phyloP scores from a whole-genome alignment of 2,888 invertebrate genomes.

The Sinhomidia bicolor region DNA sequence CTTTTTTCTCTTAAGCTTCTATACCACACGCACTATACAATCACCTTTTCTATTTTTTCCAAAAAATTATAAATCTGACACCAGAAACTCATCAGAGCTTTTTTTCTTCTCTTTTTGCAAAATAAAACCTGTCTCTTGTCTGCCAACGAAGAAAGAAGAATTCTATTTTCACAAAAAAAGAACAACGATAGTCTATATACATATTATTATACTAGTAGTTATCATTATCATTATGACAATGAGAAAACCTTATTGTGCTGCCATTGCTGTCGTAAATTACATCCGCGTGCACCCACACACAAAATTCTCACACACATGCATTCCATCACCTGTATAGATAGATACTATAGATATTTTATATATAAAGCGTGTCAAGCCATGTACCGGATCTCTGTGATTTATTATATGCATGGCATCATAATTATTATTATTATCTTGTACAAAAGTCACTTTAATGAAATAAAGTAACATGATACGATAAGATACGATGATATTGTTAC shows the following conservation, averaged over 20 bases:
- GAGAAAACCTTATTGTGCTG: too few species aligned
- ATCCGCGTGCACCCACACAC: too few species aligned
- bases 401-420: slow-evolving; percentile 57
- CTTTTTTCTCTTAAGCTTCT: not conserved
- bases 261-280: too few species aligned
- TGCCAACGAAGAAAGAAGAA: not conserved
- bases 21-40: not conserved
- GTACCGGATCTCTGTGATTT: slow-evolving; percentile 45
- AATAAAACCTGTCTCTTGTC: too few species aligned
- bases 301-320: too few species aligned
- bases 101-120: not conserved
- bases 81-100: not conserved
- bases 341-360: not conserved
- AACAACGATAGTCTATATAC: too few species aligned
- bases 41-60: not conserved
- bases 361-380: slow-evolving; percentile 30
- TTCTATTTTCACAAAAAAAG: not conserved
- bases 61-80: slow-evolving; percentile 3
- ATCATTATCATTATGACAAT: too few species aligned
- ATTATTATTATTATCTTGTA: too few species aligned
- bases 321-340: not conserved
- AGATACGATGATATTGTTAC: not conserved
- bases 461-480: slow-evolving; percentile 42
- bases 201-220: too few species aligned
- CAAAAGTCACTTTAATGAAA: slow-evolving; percentile 52